Conservation (phyloP, 2,888 invertebrate species). For the Dicyrtoma fusca region DNA sequence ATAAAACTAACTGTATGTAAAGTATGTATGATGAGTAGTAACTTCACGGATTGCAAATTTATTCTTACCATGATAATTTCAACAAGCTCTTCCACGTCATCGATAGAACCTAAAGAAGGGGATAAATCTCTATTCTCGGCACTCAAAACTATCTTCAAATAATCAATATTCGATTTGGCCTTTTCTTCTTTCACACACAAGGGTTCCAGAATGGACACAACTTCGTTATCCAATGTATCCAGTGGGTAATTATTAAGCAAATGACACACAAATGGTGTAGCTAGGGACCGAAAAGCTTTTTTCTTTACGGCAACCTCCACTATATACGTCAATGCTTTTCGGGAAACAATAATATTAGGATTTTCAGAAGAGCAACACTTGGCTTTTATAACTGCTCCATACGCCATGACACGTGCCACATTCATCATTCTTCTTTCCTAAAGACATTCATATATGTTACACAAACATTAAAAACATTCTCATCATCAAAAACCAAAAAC, state of each 20-base stretch:
- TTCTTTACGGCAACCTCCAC: constrained; percentile 13
- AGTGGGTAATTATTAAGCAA: constrained; percentile 3
- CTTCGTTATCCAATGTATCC: constrained; percentile 2
- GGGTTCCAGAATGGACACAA: neutral
- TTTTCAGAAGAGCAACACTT: neutral
- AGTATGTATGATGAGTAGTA: no score
- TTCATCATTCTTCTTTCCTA: constrained; percentile 37
- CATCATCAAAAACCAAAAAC: neutral
- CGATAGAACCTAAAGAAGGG: constrained; percentile 14
- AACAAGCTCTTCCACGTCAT: constrained; percentile 24
- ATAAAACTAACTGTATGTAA: no score
- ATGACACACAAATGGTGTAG: constrained; percentile 38
- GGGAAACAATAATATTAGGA: neutral
- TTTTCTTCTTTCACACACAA: constrained; percentile 14
- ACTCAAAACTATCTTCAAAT: constrained; percentile 25
- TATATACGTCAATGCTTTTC: neutral
- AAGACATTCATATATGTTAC: neutral
- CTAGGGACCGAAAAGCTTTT: constrained; percentile 17
- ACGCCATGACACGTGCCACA: constrained; percentile 29
- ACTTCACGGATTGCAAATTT: no score
- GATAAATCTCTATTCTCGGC: constrained; percentile 2
- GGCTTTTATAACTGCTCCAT: constrained; percentile 33
- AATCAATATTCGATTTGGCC: constrained; percentile 24
- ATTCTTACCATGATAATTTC: constrained; percentile 28
- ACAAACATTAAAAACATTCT: neutral